Percentiles rank a stretch among this genome's conserved stretches.
phyloP scores from a whole-genome alignment of 1,140 invertebrate species.

The Cepaea nemoralis region DNA sequence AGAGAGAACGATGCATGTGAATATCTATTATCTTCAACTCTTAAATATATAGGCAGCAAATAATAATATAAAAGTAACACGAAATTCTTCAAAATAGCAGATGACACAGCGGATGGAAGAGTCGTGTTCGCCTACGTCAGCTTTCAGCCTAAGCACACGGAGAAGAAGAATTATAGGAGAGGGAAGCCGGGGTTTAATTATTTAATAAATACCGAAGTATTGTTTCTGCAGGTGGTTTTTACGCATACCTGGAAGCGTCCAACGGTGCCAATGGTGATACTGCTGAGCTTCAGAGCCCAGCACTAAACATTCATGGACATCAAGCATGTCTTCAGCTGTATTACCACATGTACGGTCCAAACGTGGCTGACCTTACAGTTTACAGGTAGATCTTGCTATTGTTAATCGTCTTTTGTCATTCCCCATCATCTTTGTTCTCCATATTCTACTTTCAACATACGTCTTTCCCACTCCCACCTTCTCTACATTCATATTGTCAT shows the following conservation, averaged over 20 bases:
- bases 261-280: background rate
- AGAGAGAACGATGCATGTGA: too few relatives aligned
- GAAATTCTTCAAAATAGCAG: too few relatives aligned
- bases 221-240: background rate
- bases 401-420: background rate
- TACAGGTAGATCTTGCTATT: slow-evolving; percentile 6
- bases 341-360: slow-evolving; percentile 27
- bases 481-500: too few relatives aligned
- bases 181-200: background rate
- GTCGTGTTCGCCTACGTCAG: too few relatives aligned
- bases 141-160: background rate
- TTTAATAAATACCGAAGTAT: too few relatives aligned
- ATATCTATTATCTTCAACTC: too few relatives aligned
- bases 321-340: slow-evolving; percentile 23
- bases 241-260: slow-evolving; percentile 26
- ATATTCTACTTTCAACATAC: too few relatives aligned
- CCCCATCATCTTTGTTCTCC: too few relatives aligned
- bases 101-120: too few relatives aligned
- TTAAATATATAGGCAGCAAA: too few relatives aligned
- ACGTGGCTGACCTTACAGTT: slow-evolving; percentile 16
- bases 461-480: too few relatives aligned
- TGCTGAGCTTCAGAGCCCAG: slow-evolving; percentile 14
- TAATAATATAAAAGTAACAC: too few relatives aligned
- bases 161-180: background rate
- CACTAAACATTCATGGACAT: background rate